Evolutionary conservation across 92 coral and sea anemone genomes (phyloP).

Genomic region (Montipora capitata): DNA sequence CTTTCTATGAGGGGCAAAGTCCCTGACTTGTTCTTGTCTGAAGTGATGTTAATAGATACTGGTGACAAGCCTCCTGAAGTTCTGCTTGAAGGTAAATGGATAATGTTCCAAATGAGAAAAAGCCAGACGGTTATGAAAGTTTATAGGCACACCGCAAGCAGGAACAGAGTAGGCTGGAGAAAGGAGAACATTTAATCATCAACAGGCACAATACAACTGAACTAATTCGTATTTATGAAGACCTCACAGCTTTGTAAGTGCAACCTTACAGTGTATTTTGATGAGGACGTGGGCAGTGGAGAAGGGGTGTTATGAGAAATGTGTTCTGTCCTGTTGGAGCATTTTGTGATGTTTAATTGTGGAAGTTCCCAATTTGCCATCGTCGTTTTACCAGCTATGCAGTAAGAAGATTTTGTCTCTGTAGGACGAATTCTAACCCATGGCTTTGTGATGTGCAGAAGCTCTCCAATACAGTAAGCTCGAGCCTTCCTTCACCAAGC

Average conservation of each 20-base stretch:
- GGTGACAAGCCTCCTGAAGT: not conserved
- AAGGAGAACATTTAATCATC: too few relatives aligned
- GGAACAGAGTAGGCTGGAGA: too few relatives aligned
- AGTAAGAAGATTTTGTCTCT: not conserved
- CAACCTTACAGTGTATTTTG: conserved; percentile 1
- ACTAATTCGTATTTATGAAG: too few relatives aligned
- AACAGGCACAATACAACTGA: too few relatives aligned
- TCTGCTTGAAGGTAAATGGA: not conserved
- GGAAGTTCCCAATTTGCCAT: conserved; percentile 10
- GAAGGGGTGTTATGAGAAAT: conserved; percentile 42
- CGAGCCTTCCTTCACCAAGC: conserved; percentile 61
- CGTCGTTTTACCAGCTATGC: not conserved
- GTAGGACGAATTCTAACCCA: conserved; percentile 29
- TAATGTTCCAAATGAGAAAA: too few relatives aligned
- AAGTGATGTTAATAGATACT: not conserved
- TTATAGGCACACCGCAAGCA: too few relatives aligned
- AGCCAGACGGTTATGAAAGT: too few relatives aligned
- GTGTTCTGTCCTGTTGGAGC: conserved; percentile 49
- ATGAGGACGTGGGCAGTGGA: conserved; percentile 25
- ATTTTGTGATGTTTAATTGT: conserved; percentile 26
- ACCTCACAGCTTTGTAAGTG: too few relatives aligned
- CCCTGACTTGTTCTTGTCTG: not conserved
- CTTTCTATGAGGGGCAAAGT: not conserved
- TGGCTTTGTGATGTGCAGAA: conserved; percentile 44
- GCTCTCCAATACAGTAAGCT: conserved; percentile 61